phyloP scores from a whole-genome alignment of 2,797 vertebrate species.

The Acipenser ruthenus region DNA sequence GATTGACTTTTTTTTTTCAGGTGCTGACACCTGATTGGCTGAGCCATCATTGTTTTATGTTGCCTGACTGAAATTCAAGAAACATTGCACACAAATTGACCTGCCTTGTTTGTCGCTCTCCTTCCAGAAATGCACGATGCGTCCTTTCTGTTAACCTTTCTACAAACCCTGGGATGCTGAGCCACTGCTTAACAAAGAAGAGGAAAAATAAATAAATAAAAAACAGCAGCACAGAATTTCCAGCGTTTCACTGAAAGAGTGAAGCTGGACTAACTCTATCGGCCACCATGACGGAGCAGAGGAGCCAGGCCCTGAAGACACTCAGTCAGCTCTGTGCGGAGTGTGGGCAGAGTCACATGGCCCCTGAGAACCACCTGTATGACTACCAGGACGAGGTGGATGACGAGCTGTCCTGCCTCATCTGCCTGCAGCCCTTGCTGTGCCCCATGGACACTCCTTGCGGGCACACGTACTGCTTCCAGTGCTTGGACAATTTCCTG shows the following conservation, averaged over 20 bases:
- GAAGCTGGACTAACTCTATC: constrained; percentile 6
- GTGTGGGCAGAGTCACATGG: constrained; percentile 76
- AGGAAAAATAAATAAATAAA: too few species aligned
- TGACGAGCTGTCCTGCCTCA: constrained; percentile 84
- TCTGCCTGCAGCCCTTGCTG: constrained; percentile 84
- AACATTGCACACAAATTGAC: too few species aligned
- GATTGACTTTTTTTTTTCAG: too few species aligned
- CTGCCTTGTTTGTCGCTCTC: constrained; percentile 18
- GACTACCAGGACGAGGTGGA: constrained; percentile 89
- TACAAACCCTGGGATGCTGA: too few species aligned
- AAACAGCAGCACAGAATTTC: too few species aligned
- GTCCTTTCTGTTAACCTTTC: too few species aligned
- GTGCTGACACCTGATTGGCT: too few species aligned
- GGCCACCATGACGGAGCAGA: constrained; percentile 49
- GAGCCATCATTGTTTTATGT: too few species aligned
- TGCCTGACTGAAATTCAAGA: too few species aligned
- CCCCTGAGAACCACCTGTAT: constrained; percentile 76
- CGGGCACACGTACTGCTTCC: constrained; percentile 83
- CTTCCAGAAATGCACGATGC: constrained; percentile 44
- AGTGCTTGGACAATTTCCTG: constrained; percentile 82
- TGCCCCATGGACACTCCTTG: constrained; percentile 88
- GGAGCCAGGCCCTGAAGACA: constrained; percentile 26
- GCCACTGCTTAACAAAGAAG: too few species aligned
- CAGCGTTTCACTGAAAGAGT: background rate
- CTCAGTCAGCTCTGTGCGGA: constrained; percentile 69